Conservation (phyloP, 2,113 vertebrate species). For the Emydura subglobosa region DNA sequence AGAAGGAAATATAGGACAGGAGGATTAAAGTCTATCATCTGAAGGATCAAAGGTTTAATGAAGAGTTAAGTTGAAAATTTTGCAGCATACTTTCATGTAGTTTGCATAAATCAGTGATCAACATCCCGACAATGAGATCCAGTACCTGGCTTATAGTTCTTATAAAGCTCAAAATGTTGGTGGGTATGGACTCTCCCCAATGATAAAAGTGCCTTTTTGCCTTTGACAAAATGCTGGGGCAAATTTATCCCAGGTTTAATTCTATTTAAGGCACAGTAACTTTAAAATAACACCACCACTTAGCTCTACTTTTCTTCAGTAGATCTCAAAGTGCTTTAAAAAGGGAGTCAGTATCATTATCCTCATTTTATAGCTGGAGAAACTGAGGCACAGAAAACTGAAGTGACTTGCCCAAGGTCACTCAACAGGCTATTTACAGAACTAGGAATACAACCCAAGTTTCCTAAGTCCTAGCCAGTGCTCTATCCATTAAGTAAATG, state of each 20-base stretch:
- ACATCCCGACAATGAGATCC: background rate
- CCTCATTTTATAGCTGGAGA: background rate
- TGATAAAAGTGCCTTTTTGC: background rate
- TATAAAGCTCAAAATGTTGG: accelerated
- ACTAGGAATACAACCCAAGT: background rate
- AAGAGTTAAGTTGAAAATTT: background rate
- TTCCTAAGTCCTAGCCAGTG: background rate
- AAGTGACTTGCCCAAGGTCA: background rate
- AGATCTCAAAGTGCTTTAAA: background rate
- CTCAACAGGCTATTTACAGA: background rate
- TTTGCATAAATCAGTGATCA: background rate
- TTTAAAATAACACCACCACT: background rate
- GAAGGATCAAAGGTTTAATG: background rate
- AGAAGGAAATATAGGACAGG: background rate
- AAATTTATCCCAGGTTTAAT: background rate
- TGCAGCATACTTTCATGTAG: background rate
- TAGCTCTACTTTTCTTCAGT: background rate
- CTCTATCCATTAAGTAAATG: background rate
- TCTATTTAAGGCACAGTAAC: background rate
- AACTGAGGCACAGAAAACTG: background rate
- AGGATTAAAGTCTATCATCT: background rate
- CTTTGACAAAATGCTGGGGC: background rate
- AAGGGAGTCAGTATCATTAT: background rate
- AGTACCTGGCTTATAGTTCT: background rate
- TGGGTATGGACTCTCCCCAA: background rate